A percentile compares a stretch with the other conserved stretches of the same genome.
phyloP scores from a whole-genome alignment of 2,888 invertebrate species.

The Erebia ligea region DNA sequence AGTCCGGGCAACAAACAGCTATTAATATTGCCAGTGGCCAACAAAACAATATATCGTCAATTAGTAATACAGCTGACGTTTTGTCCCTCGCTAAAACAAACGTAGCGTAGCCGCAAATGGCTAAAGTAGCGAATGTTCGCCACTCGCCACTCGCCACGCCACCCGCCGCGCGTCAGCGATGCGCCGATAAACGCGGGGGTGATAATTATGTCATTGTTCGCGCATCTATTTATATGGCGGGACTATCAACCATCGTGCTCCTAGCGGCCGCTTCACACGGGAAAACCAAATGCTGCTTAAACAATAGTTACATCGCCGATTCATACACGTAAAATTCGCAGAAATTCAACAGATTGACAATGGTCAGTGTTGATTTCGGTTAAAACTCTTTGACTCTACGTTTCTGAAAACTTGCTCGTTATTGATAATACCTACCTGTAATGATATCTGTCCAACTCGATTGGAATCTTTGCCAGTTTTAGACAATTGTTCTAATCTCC shows the following conservation, averaged over 20 bases:
- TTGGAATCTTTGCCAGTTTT: too few relatives aligned
- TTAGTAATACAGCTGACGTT: not conserved
- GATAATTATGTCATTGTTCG: constrained; percentile 31
- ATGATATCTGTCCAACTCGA: too few relatives aligned
- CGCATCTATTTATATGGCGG: constrained; percentile 26
- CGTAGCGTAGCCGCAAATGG: not conserved
- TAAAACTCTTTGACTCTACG: too few relatives aligned
- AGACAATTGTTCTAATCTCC: too few relatives aligned
- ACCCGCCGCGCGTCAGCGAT: constrained; percentile 5
- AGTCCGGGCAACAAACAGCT: not conserved
- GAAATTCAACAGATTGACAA: not conserved
- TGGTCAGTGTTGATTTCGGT: too few relatives aligned
- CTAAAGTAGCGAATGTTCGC: not conserved
- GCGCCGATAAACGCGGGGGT: constrained; percentile 21
- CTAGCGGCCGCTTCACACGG: constrained; percentile 3
- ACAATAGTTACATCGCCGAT: too few relatives aligned
- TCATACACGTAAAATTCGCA: too few relatives aligned
- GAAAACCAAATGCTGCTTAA: not conserved
- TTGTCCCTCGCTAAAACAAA: not conserved
- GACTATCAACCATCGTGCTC: constrained; percentile 24
- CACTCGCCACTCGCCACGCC: not conserved
- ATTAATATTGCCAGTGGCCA: not conserved
- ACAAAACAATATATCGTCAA: not conserved
- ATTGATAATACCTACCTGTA: too few relatives aligned
- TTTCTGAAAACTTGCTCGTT: too few relatives aligned